Evolutionary conservation across 2,113 vertebrate species (phyloP).

Genomic region (Sarotherodon lohbergeri): DNA sequence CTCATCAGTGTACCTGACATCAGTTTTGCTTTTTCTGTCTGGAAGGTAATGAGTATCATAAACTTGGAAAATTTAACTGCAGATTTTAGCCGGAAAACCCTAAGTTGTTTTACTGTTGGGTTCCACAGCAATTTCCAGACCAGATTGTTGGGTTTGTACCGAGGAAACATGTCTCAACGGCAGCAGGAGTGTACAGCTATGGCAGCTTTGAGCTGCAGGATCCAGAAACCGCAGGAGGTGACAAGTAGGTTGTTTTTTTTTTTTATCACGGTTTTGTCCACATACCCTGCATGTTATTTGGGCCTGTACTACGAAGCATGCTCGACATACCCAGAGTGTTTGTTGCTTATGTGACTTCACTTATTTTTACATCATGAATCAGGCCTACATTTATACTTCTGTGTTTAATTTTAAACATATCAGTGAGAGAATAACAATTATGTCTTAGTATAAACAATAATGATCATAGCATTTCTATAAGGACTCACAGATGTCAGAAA

Average conservation of each 20-base stretch:
- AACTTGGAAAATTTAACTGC: neutral
- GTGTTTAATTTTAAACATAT: neutral
- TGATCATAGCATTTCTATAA: neutral
- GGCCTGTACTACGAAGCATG: neutral
- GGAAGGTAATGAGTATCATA: conserved; percentile 81
- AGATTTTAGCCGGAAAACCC: neutral
- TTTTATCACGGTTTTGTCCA: neutral
- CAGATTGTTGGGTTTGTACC: conserved; percentile 97
- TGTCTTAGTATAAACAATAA: neutral
- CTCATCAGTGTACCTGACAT: conserved; percentile 89
- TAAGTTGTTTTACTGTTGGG: neutral
- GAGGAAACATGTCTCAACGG: conserved; percentile 83
- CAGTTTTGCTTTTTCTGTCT: conserved; percentile 89
- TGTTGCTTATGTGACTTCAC: neutral
- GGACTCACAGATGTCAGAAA: neutral
- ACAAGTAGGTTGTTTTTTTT: conserved; percentile 55
- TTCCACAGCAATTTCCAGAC: conserved; percentile 86
- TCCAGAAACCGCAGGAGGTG: conserved; percentile 78
- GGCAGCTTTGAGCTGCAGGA: conserved; percentile 88
- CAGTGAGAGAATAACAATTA: neutral
- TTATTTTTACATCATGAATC: neutral
- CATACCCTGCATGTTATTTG: neutral
- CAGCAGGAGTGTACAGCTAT: conserved; percentile 84
- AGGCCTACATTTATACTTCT: neutral
- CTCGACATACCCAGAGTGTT: neutral